Evolutionary conservation across 2,113 vertebrate species (phyloP), one percentile per base, ranked within the genome.

Genomic region (Eptatretus burgeri): DNA sequence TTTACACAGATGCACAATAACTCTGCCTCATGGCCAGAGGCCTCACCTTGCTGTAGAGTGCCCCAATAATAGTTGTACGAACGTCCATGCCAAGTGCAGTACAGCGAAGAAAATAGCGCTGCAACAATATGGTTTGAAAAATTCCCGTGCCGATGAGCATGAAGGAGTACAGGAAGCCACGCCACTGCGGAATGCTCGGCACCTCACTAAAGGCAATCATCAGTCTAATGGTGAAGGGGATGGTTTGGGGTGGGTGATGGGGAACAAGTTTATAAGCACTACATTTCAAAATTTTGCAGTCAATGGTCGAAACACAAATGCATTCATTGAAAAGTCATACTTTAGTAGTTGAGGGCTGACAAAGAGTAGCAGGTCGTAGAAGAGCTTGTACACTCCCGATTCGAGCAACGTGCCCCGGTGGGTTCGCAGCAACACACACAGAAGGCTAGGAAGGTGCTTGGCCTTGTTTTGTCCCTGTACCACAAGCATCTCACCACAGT

Each of bases 281-380:
- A 16, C 7, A 60, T 60, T 11, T n/a, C n/a, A 10, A 60, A 9
- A 60, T 16, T 16, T 16, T 2, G 53, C 16, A 19, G 53, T n/a
- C 16, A 19, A 19, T 60, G 53, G 53, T 19, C 10, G 16, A 1
- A 19, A 19, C 10, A 1, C 16, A 19, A 9, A 60, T n/a, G 19
- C 53, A 19, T 60, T 19, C 53, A 11, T 9, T 19, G 16, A 60
- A 19, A 16, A 60, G 8, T 82, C 87, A 82, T 69, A 98, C 89
- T 93, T 95, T 13, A 93, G 76, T 41, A 98, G 71, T 69, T 86
- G 89, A 20, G 91, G 91, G 66, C 75, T 89, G 68, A 69, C 68
- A 69, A 98, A 98, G 10, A 73, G 1, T 5, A 86, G 64, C 10
- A 70, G 1, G 51, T 95, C 91, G 1, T 85, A 69, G 3, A 85